Percentiles rank a stretch among this genome's conserved stretches.
These are phyloP conservation scores for Synanthedon vespiformis DNA, from an alignment of 2,888 invertebrate genomes.

Conservation along the genomic window DNA sequence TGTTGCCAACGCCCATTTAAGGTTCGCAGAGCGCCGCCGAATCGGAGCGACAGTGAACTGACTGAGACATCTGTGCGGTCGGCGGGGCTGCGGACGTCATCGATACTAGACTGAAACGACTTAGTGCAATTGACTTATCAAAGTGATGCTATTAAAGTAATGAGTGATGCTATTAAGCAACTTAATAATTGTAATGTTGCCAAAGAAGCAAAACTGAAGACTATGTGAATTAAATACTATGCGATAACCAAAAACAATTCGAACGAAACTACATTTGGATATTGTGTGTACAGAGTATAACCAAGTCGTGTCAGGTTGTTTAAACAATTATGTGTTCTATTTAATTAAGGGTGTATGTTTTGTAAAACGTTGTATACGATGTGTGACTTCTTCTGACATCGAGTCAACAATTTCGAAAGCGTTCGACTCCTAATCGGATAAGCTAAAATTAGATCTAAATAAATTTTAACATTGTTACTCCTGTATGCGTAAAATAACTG, in stretches of 20 bases:
- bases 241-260: no score
- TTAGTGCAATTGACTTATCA: conserved; percentile 12
- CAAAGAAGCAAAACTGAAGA: conserved; percentile 7
- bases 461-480: conserved; percentile 68
- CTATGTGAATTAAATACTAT: conserved; percentile 4
- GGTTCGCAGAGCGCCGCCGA: conserved; percentile 66
- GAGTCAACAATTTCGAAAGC: conserved; percentile 42
- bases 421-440: conserved; percentile 47
- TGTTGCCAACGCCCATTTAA: conserved; percentile 91
- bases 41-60: conserved; percentile 49
- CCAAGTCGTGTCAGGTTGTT: conserved; percentile 3
- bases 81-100: conserved; percentile 45
- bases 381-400: conserved; percentile 60
- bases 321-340: conserved; percentile 26
- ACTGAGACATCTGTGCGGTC: conserved; percentile 15
- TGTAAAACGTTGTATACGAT: conserved; percentile 69
- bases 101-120: conserved; percentile 8
- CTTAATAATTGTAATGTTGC: no score
- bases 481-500: conserved; percentile 58
- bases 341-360: conserved; percentile 57
- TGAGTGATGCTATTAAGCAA: background rate
- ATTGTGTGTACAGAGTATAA: conserved; percentile 5
- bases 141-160: background rate
- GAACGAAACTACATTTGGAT: background rate
- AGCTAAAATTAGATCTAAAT: conserved; percentile 55